phyloP scores from a whole-genome alignment of 1,140 invertebrate genomes.

The Drosophila lini region DNA sequence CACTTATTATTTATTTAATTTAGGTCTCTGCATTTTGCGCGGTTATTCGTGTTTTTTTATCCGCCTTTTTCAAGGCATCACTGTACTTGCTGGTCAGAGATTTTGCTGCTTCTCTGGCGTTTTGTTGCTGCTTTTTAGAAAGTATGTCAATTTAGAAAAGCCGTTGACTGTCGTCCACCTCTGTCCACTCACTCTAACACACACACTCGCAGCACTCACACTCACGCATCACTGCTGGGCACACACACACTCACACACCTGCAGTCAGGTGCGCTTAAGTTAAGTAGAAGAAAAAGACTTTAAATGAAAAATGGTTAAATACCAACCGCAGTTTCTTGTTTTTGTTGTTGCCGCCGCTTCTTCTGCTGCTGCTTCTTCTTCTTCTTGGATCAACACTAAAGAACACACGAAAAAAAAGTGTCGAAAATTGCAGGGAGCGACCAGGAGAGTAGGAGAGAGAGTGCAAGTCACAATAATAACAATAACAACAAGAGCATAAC shows the following conservation, averaged over 20 bases:
- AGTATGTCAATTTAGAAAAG: conserved; percentile 83
- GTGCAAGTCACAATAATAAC: conserved; percentile 26
- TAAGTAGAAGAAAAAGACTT: conserved; percentile 13
- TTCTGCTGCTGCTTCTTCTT: conserved; percentile 9
- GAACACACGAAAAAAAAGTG: conserved; percentile 70
- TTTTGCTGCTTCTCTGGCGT: conserved; percentile 49
- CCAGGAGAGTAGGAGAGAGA: conserved; percentile 25
- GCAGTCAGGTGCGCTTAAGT: conserved; percentile 31
- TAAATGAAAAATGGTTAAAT: conserved; percentile 24
- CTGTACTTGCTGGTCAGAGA: conserved; percentile 50
- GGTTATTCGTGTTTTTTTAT: background rate
- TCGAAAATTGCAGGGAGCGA: conserved; percentile 34
- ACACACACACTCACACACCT: conserved; percentile 6
- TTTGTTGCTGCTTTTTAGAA: conserved; percentile 73
- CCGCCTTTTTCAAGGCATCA: conserved; percentile 14
- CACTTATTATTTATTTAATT: too few relatives aligned
- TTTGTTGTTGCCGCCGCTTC: conserved; percentile 18
- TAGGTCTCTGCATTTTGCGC: background rate
- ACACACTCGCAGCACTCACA: conserved; percentile 27
- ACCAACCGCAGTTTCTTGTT: conserved; percentile 54
- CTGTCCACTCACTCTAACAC: conserved; percentile 31
- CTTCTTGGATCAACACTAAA: conserved; percentile 41
- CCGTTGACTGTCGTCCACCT: conserved; percentile 75
- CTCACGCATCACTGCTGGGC: conserved; percentile 2
- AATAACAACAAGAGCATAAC: conserved; percentile 41